Evolutionary conservation across 1,140 invertebrate genomes (phyloP), one percentile per base, ranked within the genome.

Genomic region (Diorhabda sublineata): DNA sequence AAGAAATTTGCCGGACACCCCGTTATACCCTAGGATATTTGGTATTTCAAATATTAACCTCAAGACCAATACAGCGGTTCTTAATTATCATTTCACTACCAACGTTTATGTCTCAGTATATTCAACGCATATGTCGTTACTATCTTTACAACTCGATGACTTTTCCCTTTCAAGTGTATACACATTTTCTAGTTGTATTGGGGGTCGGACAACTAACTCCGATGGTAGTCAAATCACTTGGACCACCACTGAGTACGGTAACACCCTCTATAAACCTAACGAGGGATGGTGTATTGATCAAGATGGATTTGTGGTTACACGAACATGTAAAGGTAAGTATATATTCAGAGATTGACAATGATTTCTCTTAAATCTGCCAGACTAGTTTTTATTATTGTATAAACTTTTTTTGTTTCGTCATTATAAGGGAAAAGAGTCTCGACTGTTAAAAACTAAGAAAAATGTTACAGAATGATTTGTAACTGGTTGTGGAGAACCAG

Each of bases 21-120:
- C 57, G 45, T 65, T 52, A 64, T 41, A 69, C 69, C 56, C 70
- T 69, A 69, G 73, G 60, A 66, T 74, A 42, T 71, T 68, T 43
- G 71, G 70, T 64, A 66, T 74, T 8, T 57, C 61, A 45, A 63
- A 43, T 8, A 62, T 74, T 44, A 66, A 71, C 62, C 68, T 66
- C 42, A n/a, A 57, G 4, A 66, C 45, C 26, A 61, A 61, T 47
- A 58, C 66, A 8, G 67, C 71, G 1, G 66, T 61, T 42, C 60
- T 71, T 9, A 74, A 66, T 42, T 73, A 69, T 59, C 72, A 73
- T 69, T 26, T 73, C 5, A 67, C 72, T n/a, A 69, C 67, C n/a
- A 8, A 42, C 7, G 43, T 4, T 42, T 41, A 26, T 42, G n/a
- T 57, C 6, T 2, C 3, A 42, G 4, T 42, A 7, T 61, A 2